Conservation (phyloP, 2,888 invertebrate species). For the Drosophila helvetica region DNA sequence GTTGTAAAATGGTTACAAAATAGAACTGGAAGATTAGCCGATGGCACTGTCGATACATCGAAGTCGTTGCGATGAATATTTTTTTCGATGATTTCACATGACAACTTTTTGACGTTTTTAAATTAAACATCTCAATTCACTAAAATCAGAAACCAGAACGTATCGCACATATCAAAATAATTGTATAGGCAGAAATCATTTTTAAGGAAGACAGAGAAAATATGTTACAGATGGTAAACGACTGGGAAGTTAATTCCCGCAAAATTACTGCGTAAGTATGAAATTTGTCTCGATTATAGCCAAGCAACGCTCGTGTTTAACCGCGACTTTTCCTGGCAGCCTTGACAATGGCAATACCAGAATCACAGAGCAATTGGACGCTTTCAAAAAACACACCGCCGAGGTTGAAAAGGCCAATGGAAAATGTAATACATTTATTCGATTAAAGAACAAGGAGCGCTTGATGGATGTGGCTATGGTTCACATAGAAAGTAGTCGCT, state of each 20-base stretch:
- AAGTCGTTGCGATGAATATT: too few relatives aligned
- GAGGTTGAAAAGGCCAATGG: not conserved
- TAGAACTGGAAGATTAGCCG: too few relatives aligned
- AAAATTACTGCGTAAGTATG: not conserved
- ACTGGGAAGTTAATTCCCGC: not conserved
- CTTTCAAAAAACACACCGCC: not conserved
- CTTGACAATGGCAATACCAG: not conserved
- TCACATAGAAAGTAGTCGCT: not conserved
- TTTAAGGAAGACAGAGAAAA: not conserved
- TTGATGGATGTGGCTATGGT: not conserved
- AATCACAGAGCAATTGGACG: not conserved
- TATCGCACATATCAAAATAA: too few relatives aligned
- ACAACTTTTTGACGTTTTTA: too few relatives aligned
- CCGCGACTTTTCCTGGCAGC: not conserved
- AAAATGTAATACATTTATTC: not conserved
- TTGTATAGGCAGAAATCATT: not conserved
- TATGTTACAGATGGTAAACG: not conserved
- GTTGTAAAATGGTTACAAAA: too few relatives aligned
- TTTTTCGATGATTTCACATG: too few relatives aligned
- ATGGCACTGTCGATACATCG: too few relatives aligned
- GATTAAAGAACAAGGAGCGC: not conserved
- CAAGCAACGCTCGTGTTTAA: not conserved
- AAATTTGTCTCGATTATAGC: not conserved
- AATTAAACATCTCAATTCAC: too few relatives aligned
- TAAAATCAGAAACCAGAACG: too few relatives aligned